These are phyloP conservation scores for Yasuhikotakia modesta DNA, from an alignment of 2,797 vertebrate species.

Conservation along the genomic window DNA sequence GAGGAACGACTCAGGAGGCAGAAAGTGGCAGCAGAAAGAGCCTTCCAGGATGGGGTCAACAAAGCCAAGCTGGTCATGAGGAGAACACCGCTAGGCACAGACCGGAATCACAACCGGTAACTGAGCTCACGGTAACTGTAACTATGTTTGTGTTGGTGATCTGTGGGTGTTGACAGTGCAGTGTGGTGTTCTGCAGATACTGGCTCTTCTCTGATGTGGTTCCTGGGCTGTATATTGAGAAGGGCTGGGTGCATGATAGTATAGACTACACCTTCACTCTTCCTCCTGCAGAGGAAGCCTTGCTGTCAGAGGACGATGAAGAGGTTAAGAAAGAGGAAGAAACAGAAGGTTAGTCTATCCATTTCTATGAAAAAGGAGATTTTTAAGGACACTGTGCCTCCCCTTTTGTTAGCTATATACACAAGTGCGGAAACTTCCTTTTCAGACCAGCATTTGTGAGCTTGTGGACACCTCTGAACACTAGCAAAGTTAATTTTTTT, in stretches of 20 bases:
- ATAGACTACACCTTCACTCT: conserved; percentile 89
- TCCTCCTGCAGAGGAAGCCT: conserved; percentile 73
- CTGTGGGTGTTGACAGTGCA: not conserved
- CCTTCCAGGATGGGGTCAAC: conserved; percentile 91
- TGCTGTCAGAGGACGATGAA: conserved; percentile 57
- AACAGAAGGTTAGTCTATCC: conserved; percentile 55
- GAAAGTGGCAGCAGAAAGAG: conserved; percentile 86
- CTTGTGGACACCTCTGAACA: no score
- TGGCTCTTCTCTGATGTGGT: conserved; percentile 97
- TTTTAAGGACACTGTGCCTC: not conserved
- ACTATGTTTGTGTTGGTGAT: not conserved
- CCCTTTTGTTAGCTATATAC: no score
- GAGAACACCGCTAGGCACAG: conserved; percentile 88
- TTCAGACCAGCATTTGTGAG: no score
- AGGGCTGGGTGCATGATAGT: conserved; percentile 94
- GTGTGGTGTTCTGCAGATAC: conserved; percentile 76
- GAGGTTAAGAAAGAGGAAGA: conserved; percentile 65
- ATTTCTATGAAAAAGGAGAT: not conserved
- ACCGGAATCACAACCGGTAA: conserved; percentile 94
- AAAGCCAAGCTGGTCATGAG: conserved; percentile 90
- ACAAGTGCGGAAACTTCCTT: no score
- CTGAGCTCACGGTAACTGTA: not conserved
- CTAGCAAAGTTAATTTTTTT: no score
- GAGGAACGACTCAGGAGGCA: conserved; percentile 89
- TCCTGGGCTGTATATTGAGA: conserved; percentile 95